Evolutionary conservation across 2,797 vertebrate species (phyloP).

Genomic region (Chrosomus eos): DNA sequence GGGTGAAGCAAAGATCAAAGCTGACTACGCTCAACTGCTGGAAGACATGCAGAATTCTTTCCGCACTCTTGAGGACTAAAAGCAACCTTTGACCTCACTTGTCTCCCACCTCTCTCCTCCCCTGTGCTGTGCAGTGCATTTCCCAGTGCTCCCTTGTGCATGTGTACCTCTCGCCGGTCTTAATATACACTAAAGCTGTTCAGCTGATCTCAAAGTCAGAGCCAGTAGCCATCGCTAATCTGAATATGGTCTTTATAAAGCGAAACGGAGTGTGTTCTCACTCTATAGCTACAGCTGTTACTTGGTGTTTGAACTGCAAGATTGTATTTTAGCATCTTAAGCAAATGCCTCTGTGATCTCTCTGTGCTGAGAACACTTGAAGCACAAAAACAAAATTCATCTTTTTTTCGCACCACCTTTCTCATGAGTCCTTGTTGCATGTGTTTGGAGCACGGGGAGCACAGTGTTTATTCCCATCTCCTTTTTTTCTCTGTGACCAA

Average conservation of each 20-base stretch:
- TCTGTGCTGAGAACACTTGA: slow-evolving; percentile 39
- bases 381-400: slow-evolving; percentile 29
- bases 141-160: slow-evolving; percentile 44
- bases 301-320: slow-evolving; percentile 24
- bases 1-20: slow-evolving; percentile 93
- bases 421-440: slow-evolving; percentile 11
- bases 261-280: not conserved
- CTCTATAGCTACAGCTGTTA: slow-evolving; percentile 12
- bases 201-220: slow-evolving; percentile 22
- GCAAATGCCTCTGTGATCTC: slow-evolving; percentile 13
- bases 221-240: not conserved
- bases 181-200: slow-evolving; percentile 25
- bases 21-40: slow-evolving; percentile 88
- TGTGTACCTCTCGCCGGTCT: slow-evolving; percentile 30
- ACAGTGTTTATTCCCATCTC: slow-evolving; percentile 30
- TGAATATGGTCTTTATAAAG: slow-evolving; percentile 1
- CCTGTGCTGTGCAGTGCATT: slow-evolving; percentile 43
- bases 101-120: slow-evolving; percentile 14
- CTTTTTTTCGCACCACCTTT: slow-evolving; percentile 31
- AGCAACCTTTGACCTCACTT: slow-evolving; percentile 26
- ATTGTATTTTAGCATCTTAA: slow-evolving; percentile 37
- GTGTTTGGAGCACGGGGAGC: slow-evolving; percentile 36
- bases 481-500: slow-evolving; percentile 36
- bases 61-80: slow-evolving; percentile 87
- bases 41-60: slow-evolving; percentile 98